Evolutionary conservation across 2,888 invertebrate genomes (phyloP).

Genomic region (Ormyrus labotus): DNA sequence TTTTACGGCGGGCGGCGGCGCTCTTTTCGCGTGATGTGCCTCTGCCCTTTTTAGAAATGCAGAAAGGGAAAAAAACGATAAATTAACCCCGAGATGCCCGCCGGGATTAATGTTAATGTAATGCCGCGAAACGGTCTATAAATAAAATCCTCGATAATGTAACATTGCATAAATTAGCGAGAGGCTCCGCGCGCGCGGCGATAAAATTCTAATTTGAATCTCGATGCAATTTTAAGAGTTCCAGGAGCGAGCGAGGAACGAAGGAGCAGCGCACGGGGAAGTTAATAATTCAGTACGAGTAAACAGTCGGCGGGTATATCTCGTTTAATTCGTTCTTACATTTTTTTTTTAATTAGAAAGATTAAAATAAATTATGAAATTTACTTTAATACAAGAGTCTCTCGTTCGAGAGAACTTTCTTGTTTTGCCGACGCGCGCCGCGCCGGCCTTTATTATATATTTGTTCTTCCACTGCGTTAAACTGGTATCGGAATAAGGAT

Average conservation of each 20-base stretch:
- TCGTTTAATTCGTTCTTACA: slow-evolving; percentile 23
- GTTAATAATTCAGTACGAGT: slow-evolving; percentile 26
- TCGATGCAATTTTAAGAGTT: slow-evolving; percentile 33
- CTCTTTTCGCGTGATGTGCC: background rate
- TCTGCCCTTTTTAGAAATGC: slow-evolving; percentile 30
- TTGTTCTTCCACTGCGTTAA: too few species aligned
- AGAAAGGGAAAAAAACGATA: slow-evolving; percentile 22
- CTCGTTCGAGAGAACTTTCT: slow-evolving; percentile 4
- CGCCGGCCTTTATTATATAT: too few species aligned
- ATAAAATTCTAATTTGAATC: slow-evolving; percentile 41
- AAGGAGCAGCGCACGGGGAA: background rate
- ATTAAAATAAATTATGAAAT: slow-evolving; percentile 40
- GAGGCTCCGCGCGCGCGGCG: background rate
- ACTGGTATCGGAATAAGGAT: too few species aligned
- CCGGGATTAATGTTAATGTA: slow-evolving; percentile 39
- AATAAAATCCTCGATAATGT: slow-evolving; percentile 34
- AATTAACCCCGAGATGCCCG: background rate
- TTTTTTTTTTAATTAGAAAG: slow-evolving; percentile 47
- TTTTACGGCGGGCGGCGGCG: slow-evolving; percentile 59
- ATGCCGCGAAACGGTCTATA: slow-evolving; percentile 34
- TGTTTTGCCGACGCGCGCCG: slow-evolving; percentile 15
- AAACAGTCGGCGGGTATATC: slow-evolving; percentile 15
- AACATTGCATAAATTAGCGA: slow-evolving; percentile 18
- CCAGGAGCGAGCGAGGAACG: background rate
- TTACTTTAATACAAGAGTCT: slow-evolving; percentile 20